Evolutionary conservation across 2,888 invertebrate species (phyloP), one percentile per base, ranked within the genome.

Genomic region (Strigamia maritima): DNA sequence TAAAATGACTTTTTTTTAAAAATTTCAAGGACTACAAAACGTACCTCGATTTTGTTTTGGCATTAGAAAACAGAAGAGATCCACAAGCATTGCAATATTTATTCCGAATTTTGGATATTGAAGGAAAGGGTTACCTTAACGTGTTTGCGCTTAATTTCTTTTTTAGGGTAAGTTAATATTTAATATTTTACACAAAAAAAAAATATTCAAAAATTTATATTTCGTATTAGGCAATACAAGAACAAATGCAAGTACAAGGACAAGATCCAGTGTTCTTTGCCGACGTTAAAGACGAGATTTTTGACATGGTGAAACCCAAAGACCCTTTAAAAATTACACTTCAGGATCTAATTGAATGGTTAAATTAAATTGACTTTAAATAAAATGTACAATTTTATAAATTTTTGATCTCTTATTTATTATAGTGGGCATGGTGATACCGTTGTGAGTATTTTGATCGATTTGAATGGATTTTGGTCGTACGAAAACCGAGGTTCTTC

Each of bases 241-340:
- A 95, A 82, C 94, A 95, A 86, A 93, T 98, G 91, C 89, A 90
- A 79, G 90, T 91, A 8, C 93, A 94, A 85, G 93, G 93, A 35
- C 94, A 94, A n/a, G 95, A 95, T 82, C 92, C 93, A 0, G 94
- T 97, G 0, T 91, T 91, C 83, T 97, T 97, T 86, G 93, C 95
- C 83, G 97, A 98, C 87, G 93, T 98, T 0, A 96, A 96, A 86
- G 96, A 98, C 88, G 97, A 98, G 88, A 94, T 98, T 82, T 98
- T 97, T 88, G 98, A 98, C 87, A 98, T 98, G 97, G 94, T 97
- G 0, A 92, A 95, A 81, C 96, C 97, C 0, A 90, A 89, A 80
- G 91, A 97, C 86, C 93, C 94, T 0, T 88, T 90, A 12, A 90
- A 91, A 85, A 96, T 98, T 82, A 96, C 95, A 0, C 87, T 97